Percentiles rank a stretch among this genome's conserved stretches.
Evolutionary conservation across 2,888 invertebrate species (phyloP).

Genomic region (Agrypnus murinus): DNA sequence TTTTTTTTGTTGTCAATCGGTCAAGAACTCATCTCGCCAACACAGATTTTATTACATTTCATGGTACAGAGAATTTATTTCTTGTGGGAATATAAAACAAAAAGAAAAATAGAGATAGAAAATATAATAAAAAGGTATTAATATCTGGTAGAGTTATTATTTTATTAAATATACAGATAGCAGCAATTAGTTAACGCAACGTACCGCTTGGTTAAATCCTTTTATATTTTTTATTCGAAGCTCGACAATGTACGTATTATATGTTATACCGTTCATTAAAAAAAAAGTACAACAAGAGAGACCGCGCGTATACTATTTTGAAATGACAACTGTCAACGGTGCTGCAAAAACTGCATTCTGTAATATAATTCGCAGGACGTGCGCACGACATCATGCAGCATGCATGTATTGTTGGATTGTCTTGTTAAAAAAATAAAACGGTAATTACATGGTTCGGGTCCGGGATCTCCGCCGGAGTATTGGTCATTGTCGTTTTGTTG

Average conservation of each 20-base stretch:
- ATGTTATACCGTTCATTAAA: no score
- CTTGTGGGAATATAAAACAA: no score
- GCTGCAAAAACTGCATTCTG: conserved; percentile 55
- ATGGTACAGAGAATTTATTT: no score
- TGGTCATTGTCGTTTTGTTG: conserved; percentile 54
- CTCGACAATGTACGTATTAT: conserved; percentile 52
- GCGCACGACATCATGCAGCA: conserved; percentile 57
- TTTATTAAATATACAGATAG: no score
- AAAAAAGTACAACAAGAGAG: conserved; percentile 18
- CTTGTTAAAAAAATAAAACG: conserved; percentile 63
- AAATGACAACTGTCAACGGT: conserved; percentile 57
- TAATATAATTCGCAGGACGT: conserved; percentile 53
- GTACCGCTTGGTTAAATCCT: conserved; percentile 42
- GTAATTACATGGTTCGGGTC: conserved; percentile 60
- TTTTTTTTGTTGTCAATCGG: no score
- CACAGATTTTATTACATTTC: no score
- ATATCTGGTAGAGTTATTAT: no score
- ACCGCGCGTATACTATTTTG: conserved; percentile 55
- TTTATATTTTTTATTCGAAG: conserved; percentile 47
- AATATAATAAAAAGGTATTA: no score
- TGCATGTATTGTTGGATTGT: conserved; percentile 60
- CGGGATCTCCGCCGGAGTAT: conserved; percentile 54
- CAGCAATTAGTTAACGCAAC: conserved; percentile 37
- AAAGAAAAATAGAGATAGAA: no score
- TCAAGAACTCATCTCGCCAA: no score